Conservation (phyloP, 2,888 invertebrate genomes). For the Vesta saturnalis region DNA sequence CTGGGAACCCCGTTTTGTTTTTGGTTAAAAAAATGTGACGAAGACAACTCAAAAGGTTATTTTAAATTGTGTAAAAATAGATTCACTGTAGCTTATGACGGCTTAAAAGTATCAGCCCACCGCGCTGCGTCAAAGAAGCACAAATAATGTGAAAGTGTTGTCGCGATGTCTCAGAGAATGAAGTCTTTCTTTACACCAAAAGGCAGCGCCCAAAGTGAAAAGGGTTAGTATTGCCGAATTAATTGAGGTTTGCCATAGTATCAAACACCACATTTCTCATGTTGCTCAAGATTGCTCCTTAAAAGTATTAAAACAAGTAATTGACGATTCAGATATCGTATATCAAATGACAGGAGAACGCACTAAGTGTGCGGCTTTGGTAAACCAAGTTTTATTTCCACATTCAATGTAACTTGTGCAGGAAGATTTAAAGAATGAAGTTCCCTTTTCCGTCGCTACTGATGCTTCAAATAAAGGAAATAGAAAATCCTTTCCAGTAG, state of each 20-base stretch:
- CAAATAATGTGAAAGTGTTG: neutral
- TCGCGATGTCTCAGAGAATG: neutral
- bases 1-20: neutral
- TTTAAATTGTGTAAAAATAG: neutral
- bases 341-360: conserved; percentile 1
- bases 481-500: neutral
- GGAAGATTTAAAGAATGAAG: conserved; percentile 3
- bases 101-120: neutral
- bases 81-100: too few species aligned
- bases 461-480: conserved; percentile 7
- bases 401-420: conserved; percentile 7
- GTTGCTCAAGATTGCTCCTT: neutral
- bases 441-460: conserved; percentile 7
- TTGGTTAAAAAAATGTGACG: neutral
- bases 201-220: neutral
- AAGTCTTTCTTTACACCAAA: neutral
- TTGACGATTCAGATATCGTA: neutral
- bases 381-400: conserved; percentile 10
- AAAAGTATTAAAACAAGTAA: neutral
- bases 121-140: too few species aligned
- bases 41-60: neutral
- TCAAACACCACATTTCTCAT: neutral
- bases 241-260: neutral
- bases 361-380: neutral
- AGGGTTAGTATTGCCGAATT: conserved; percentile 5